Evolutionary conservation across 2,797 vertebrate genomes (phyloP).

Genomic region (Carcharodon carcharias): DNA sequence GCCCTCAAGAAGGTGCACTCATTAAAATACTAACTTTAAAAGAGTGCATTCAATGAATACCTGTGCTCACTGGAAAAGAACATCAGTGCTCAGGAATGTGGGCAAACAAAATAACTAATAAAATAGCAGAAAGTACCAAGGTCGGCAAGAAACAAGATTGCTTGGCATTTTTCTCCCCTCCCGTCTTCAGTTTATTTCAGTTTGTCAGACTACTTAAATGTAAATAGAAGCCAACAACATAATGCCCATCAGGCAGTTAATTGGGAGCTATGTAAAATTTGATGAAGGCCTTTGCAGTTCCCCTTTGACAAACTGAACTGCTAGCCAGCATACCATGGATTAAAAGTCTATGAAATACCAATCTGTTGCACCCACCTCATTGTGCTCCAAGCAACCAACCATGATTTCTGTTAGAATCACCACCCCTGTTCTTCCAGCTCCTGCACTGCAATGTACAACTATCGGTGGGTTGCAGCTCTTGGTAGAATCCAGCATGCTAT

Average conservation of each 20-base stretch:
- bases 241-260: background rate
- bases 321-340: background rate
- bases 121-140: background rate
- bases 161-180: background rate
- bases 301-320: background rate
- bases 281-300: background rate
- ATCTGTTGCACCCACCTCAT: constrained; percentile 68
- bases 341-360: background rate
- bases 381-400: constrained; percentile 92
- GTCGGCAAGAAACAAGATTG: background rate
- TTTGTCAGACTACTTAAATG: background rate
- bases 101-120: background rate
- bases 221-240: background rate
- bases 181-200: background rate
- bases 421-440: constrained; percentile 86
- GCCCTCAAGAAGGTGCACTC: background rate
- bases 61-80: background rate
- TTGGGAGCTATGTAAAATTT: background rate
- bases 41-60: background rate
- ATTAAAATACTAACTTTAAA: background rate
- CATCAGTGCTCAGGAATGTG: background rate
- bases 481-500: constrained; percentile 84
- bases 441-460: constrained; percentile 88
- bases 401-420: constrained; percentile 92
- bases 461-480: constrained; percentile 79